Percentiles rank a stretch among this genome's conserved stretches.
Evolutionary conservation across 2,888 invertebrate genomes (phyloP).

Genomic region (Caenorhabditis virilis): DNA sequence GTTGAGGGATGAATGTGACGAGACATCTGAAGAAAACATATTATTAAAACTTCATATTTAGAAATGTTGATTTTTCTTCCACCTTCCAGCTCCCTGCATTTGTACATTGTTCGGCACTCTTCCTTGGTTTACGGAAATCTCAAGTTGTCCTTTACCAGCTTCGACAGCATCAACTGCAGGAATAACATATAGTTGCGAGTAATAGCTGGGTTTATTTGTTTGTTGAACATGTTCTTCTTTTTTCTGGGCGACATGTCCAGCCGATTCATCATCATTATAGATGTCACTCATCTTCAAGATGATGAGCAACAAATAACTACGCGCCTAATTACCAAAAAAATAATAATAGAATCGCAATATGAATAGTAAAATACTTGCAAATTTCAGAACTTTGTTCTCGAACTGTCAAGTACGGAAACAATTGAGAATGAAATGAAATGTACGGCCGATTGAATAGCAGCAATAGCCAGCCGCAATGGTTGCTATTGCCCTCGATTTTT

Average conservation of each 20-base stretch:
- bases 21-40: constrained; percentile 56
- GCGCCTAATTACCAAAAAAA: too few relatives aligned
- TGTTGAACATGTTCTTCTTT: too few relatives aligned
- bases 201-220: constrained; percentile 27
- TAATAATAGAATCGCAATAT: too few relatives aligned
- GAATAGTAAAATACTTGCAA: too few relatives aligned
- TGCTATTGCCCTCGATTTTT: neutral
- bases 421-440: too few relatives aligned
- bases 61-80: neutral
- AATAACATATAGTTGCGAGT: constrained; percentile 67
- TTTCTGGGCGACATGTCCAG: too few relatives aligned
- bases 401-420: too few relatives aligned
- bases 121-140: constrained; percentile 98
- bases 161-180: constrained; percentile 90
- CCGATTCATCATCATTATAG: too few relatives aligned
- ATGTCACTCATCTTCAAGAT: too few relatives aligned
- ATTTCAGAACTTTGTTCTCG: constrained; percentile 8
- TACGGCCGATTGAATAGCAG: too few relatives aligned
- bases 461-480: too few relatives aligned
- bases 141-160: constrained; percentile 97
- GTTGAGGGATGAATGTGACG: constrained; percentile 90
- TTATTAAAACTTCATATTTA: neutral
- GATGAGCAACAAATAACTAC: too few relatives aligned
- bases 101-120: constrained; percentile 96
- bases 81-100: constrained; percentile 88